phyloP scores from a whole-genome alignment of 1,140 invertebrate species.

The Pectinophora gossypiella region DNA sequence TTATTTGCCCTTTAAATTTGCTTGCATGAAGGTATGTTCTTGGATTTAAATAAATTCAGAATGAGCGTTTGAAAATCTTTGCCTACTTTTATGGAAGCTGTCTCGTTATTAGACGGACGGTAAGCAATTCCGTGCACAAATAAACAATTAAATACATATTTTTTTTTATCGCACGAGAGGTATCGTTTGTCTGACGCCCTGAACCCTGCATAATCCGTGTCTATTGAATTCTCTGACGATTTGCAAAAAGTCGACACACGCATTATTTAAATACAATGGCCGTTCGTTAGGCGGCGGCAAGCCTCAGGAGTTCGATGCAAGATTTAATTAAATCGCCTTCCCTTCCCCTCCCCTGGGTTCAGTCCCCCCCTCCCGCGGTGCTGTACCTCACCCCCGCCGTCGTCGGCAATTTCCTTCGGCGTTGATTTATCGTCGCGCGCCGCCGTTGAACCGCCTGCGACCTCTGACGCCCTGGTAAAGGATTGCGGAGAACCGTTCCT shows the following conservation, averaged over 20 bases:
- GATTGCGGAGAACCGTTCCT: constrained; percentile 34
- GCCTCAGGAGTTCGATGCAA: constrained; percentile 71
- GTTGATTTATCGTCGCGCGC: constrained; percentile 78
- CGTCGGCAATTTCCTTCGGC: constrained; percentile 71
- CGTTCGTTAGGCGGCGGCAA: constrained; percentile 65
- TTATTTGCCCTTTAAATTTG: too few relatives aligned
- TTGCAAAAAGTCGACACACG: constrained; percentile 59
- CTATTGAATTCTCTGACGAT: not conserved
- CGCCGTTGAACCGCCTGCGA: constrained; percentile 45
- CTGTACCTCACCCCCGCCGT: constrained; percentile 20
- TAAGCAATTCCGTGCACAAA: too few relatives aligned
- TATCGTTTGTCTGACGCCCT: not conserved
- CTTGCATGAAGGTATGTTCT: too few relatives aligned
- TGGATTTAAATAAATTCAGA: too few relatives aligned
- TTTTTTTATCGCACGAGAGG: too few relatives aligned
- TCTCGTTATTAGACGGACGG: too few relatives aligned
- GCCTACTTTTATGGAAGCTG: too few relatives aligned
- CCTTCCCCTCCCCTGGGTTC: constrained; percentile 21
- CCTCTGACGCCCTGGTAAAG: constrained; percentile 45
- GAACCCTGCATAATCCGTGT: not conserved
- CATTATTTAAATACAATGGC: constrained; percentile 72
- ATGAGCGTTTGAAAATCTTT: too few relatives aligned
- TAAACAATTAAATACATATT: too few relatives aligned
- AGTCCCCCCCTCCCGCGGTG: constrained; percentile 25
- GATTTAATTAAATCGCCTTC: constrained; percentile 69